Base-by-base conservation (phyloP, 2,113 vertebrate genomes). In the Phoenicopterus ruber region DNA sequence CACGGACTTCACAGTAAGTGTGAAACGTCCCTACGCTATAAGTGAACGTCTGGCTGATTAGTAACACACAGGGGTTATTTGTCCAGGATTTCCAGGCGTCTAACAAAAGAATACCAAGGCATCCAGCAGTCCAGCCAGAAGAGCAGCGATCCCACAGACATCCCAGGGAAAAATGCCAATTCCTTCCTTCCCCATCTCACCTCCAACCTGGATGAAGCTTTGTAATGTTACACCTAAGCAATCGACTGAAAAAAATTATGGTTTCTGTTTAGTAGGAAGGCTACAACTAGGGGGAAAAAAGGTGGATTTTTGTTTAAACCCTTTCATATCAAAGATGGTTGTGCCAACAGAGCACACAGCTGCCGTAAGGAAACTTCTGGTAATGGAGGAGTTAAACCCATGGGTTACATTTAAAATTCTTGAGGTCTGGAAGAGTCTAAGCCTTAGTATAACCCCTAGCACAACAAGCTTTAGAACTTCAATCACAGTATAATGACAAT, bases 321-420 rank as follows among this genome's bases (percentile, higher is more conserved):
- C 6, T 76, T 83, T 72, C 18, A 36, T 9, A 34, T 36, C n/a
- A 52, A 70, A 90, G 19, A 7, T 5, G 40, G 26, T 81, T 77
- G 20, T 80, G 38, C 3, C 4, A 91, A 40, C 1, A 3, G 11
- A 91, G 50, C 9, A 38, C 24, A 44, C 2, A 1, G 0, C 21
- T 72, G 34, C 17, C 20, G 17, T 24, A 90, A 62, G 10, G 24
- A 77, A 90, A 76, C 11, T 52, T 7, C 0, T 16, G 32, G n/a
- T 29, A 70, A 76, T 16, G 8, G 6, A 80, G 17, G 28, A 74
- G 36, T 93, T 79, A 79, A 67, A 80, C 19, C 14, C 42, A 83
- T 3, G 6, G 13, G 10, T 63, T 91, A 38, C 8, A 80, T 31
- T 71, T 76, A 29, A 80, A 94, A 67, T 76, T 63, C 26, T 59